These are phyloP conservation scores for Halcyon leucocephala DNA, from an alignment of 2,797 vertebrate species.

Conservation along the genomic window DNA sequence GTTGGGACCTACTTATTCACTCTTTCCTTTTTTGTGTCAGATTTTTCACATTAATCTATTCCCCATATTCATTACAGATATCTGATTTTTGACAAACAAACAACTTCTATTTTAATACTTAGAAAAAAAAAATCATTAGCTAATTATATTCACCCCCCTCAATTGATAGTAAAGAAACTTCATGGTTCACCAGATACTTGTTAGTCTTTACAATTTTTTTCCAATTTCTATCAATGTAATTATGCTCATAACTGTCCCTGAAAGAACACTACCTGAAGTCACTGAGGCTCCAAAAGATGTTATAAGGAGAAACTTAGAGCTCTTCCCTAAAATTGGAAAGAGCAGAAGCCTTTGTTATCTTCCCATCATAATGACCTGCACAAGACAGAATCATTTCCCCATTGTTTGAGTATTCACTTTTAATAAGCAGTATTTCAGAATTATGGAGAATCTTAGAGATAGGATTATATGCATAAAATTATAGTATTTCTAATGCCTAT, in stretches of 20 bases:
- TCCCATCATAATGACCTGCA: neutral
- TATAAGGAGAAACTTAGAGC: neutral
- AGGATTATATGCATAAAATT: neutral
- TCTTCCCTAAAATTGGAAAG: neutral
- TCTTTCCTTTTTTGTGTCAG: neutral
- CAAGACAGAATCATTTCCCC: neutral
- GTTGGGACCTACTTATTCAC: neutral
- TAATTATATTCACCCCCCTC: neutral
- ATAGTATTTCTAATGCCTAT: neutral
- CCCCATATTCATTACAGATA: neutral
- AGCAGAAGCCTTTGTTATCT: neutral
- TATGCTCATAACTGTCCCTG: neutral
- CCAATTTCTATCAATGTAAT: neutral
- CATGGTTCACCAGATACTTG: neutral
- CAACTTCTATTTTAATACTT: neutral
- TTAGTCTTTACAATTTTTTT: neutral
- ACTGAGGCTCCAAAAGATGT: neutral
- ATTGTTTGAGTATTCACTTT: neutral
- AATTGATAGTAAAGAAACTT: neutral
- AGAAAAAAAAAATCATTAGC: neutral
- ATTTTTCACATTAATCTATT: neutral
- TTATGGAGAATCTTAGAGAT: neutral
- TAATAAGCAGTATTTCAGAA: neutral
- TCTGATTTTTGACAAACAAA: neutral
- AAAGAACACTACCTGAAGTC: neutral